Conservation (phyloP, 2,888 invertebrate genomes). For the Lamellibrachia columna region DNA sequence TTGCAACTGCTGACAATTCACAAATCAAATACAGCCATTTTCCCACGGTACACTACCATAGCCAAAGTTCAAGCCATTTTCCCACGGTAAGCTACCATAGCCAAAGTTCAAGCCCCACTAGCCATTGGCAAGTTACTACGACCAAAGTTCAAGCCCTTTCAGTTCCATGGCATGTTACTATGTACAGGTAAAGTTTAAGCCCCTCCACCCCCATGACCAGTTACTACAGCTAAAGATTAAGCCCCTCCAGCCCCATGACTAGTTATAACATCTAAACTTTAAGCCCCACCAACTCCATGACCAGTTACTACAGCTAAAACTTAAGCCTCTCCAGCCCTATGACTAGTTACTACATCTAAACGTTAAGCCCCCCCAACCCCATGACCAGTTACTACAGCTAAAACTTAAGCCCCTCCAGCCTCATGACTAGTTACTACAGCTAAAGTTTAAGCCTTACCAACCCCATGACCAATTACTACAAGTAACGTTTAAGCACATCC, state of each 20-base stretch:
- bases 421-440: neutral
- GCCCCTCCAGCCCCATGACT: neutral
- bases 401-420: neutral
- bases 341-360: neutral
- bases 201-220: neutral
- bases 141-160: neutral
- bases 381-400: neutral
- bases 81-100: too few relatives aligned
- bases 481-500: neutral
- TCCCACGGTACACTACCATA: too few relatives aligned
- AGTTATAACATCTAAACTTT: neutral
- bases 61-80: too few relatives aligned
- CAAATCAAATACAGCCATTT: neutral
- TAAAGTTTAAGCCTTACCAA: neutral
- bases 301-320: neutral
- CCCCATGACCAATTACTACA: neutral
- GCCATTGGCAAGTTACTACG: too few relatives aligned
- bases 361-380: neutral
- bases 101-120: too few relatives aligned
- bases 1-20: neutral
- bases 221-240: neutral
- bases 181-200: neutral
- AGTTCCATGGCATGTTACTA: neutral
- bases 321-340: neutral
- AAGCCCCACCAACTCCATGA: neutral